phyloP scores from a whole-genome alignment of 35 echinoderm and acorn worm genomes.

The Ophioderma brevispina region DNA sequence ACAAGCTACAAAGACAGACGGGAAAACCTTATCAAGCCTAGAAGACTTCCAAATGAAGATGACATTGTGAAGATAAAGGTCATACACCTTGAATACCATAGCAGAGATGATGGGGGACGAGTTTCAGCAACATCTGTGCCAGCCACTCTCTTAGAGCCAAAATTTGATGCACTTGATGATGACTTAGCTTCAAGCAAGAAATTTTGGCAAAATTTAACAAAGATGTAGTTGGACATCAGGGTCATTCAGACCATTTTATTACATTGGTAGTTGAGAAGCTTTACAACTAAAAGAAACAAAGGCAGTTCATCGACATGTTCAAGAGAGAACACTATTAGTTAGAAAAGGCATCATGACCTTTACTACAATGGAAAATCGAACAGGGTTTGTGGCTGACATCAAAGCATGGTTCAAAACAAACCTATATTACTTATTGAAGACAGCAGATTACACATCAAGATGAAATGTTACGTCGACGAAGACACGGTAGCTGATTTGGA shows the following conservation, averaged over 20 bases:
- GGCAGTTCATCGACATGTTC: constrained; percentile 47
- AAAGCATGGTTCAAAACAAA: constrained; percentile 36
- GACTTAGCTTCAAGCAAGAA: constrained; percentile 42
- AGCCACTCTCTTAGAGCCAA: too few species aligned
- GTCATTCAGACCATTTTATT: constrained; percentile 1
- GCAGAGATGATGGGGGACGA: background rate
- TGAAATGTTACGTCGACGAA: constrained; percentile 32
- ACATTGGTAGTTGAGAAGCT: constrained; percentile 30
- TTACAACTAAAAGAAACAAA: constrained; percentile 47
- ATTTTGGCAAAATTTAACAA: constrained; percentile 53
- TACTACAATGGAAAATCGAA: background rate
- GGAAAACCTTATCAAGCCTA: constrained; percentile 32
- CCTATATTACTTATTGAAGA: constrained; percentile 63
- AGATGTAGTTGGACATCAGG: background rate
- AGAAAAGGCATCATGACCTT: constrained; percentile 43
- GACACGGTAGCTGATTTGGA: constrained; percentile 32
- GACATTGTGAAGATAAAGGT: constrained; percentile 42
- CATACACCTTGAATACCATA: constrained; percentile 27
- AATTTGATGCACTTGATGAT: background rate
- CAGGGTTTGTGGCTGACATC: background rate
- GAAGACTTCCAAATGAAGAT: constrained; percentile 30
- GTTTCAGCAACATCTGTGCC: too few species aligned
- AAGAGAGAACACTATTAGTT: constrained; percentile 32
- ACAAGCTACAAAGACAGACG: constrained; percentile 27
- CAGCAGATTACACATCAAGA: constrained; percentile 25